A percentile compares a stretch with the other conserved stretches of the same genome.
These are phyloP conservation scores for Magallana ariakensis DNA, from an alignment of 1,140 invertebrate genomes.

Conservation along the genomic window DNA sequence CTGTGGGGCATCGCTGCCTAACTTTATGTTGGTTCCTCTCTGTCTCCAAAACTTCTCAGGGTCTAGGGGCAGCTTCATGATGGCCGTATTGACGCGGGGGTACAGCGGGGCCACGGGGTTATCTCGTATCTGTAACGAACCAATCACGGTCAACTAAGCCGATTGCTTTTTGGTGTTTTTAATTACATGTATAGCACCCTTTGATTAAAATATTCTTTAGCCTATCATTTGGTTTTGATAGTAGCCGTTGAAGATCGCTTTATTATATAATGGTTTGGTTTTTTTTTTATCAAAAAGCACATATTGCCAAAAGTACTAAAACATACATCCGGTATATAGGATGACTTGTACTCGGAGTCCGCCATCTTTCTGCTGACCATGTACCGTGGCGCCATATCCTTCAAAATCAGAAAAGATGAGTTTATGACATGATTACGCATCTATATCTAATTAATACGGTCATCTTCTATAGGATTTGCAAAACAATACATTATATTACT, in stretches of 20 bases:
- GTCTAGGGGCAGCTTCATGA: constrained; percentile 64
- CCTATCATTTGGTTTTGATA: too few relatives aligned
- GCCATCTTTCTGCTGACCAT: constrained; percentile 52
- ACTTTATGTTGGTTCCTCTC: constrained; percentile 54
- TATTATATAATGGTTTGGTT: too few relatives aligned
- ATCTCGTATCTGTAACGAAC: constrained; percentile 30
- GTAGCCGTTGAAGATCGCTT: too few relatives aligned
- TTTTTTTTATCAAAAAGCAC: too few relatives aligned
- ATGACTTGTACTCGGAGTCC: constrained; percentile 57
- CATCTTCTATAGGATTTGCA: too few relatives aligned
- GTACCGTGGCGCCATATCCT: constrained; percentile 66
- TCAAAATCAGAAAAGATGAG: constrained; percentile 10
- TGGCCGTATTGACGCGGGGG: constrained; percentile 64
- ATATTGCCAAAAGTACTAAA: not conserved
- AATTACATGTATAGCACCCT: too few relatives aligned
- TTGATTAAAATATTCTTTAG: too few relatives aligned
- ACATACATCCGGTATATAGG: constrained; percentile 57
- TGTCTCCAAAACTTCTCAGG: constrained; percentile 56
- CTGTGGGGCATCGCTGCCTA: constrained; percentile 63
- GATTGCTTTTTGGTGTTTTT: too few relatives aligned
- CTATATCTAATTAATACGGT: not conserved
- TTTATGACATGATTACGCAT: not conserved
- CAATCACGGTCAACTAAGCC: not conserved
- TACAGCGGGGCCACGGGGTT: constrained; percentile 49
- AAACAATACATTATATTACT: too few relatives aligned